Evolutionary conservation across 2,888 invertebrate genomes (phyloP).

Genomic region (Diplazon laetatorius): DNA sequence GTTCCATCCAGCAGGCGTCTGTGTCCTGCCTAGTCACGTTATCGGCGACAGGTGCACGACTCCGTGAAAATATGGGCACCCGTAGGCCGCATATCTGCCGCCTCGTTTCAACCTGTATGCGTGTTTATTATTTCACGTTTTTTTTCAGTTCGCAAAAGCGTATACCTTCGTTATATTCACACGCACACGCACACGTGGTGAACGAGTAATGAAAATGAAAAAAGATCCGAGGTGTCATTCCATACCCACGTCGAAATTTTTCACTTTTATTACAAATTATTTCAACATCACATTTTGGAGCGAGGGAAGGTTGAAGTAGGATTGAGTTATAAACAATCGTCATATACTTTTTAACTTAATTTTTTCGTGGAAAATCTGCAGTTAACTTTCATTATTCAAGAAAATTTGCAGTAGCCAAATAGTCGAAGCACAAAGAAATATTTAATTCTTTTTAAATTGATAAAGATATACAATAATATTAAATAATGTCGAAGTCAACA

Average conservation of each 20-base stretch:
- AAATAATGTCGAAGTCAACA: conserved; percentile 7
- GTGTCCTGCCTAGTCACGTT: conserved; percentile 63
- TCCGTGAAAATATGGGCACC: conserved; percentile 71
- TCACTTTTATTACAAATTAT: neutral
- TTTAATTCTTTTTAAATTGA: no score
- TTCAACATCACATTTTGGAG: no score
- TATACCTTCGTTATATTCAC: conserved; percentile 31
- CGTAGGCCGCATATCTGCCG: conserved; percentile 60
- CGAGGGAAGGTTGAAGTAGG: no score
- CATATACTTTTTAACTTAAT: no score
- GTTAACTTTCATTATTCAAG: no score
- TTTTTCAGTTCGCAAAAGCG: conserved; percentile 21
- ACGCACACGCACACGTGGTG: conserved; percentile 16
- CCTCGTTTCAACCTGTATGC: conserved; percentile 32
- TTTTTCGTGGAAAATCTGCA: no score
- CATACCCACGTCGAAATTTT: no score
- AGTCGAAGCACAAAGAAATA: no score
- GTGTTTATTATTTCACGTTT: conserved; percentile 17
- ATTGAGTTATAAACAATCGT: no score
- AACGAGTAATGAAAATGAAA: neutral
- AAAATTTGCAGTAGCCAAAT: no score
- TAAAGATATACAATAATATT: no score
- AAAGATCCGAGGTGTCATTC: conserved; percentile 9
- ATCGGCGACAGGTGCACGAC: conserved; percentile 71
- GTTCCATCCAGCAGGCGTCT: conserved; percentile 32